Evolutionary conservation across 1,140 invertebrate species (phyloP), one percentile per base, ranked within the genome.

Genomic region (Tyrophagus putrescentiae): DNA sequence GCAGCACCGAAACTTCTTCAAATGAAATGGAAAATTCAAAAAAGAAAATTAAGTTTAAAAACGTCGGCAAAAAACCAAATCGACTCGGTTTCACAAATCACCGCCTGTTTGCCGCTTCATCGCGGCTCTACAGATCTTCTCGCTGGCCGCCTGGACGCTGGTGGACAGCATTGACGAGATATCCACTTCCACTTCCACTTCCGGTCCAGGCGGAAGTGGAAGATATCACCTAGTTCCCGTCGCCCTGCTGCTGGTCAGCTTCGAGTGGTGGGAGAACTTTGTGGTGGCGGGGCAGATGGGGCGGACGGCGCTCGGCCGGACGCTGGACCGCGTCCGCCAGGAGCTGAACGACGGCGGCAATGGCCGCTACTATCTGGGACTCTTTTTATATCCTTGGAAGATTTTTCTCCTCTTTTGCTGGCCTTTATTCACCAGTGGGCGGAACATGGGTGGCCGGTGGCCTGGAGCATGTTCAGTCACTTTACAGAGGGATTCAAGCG

Each of bases 251-350:
- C 79, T 91, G 36, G 83, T 90, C 41, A 95, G 90, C 3, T 80
- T 88, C 29, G 84, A 86, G 25, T 96, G 89, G 86, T 96, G 92
- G 92, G 92, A 96, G 73, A 97, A 96, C 74, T 97, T 88, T 68
- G 87, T 95, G 90, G 88, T 73, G 95, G n/a, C 71, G 95, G 1
- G 93, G n/a, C n/a, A n/a, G n/a, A n/a, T n/a, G n/a, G n/a, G n/a
- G n/a, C n/a, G 11, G 64, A 16, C n/a, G 79, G 44, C 76, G 88
- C 44, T 81, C 92, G 23, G 83, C 82, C 67, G 28, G 9, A 11
- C 31, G 90, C 44, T 84, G 82, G 27, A 79, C 80, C 67, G 77
- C 91, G n/a, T n/a, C n/a, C n/a, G n/a, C n/a, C n/a, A 80, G 67
- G 77, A 91, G 28, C 87, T 87, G 67, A 84, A 89, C 36, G 79